Conservation (phyloP, 2,888 invertebrate species). For the Phrixothrix hirtus region DNA sequence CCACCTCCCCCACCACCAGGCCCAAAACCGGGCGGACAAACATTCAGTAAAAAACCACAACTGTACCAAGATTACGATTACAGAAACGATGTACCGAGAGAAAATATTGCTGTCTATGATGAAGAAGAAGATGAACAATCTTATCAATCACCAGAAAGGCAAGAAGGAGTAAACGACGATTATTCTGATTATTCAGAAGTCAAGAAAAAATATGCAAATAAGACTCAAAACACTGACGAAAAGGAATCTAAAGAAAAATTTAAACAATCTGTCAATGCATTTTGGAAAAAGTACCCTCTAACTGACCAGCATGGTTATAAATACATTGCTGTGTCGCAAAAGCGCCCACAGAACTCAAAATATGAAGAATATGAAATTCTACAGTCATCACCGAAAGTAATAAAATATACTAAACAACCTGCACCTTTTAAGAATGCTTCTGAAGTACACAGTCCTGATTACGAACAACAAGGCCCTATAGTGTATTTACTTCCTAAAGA, state of each 20-base stretch:
- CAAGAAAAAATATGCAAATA: not conserved
- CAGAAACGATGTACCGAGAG: conserved; percentile 25
- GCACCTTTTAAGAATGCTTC: not conserved
- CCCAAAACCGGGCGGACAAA: conserved; percentile 6
- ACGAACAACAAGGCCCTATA: conserved; percentile 3
- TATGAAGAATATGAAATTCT: conserved; percentile 36
- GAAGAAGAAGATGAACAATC: conserved; percentile 23
- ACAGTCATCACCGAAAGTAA: conserved; percentile 30
- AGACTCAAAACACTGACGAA: not conserved
- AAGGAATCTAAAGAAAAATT: conserved; percentile 23
- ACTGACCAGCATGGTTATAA: conserved; percentile 42
- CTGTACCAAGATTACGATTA: conserved; percentile 30
- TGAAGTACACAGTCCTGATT: not conserved
- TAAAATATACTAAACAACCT: not conserved
- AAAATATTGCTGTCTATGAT: conserved; percentile 25
- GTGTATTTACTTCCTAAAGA: conserved; percentile 4
- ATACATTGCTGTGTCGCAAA: conserved; percentile 38
- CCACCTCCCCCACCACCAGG: conserved; percentile 24
- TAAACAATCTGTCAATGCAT: conserved; percentile 33
- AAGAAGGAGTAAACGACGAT: conserved; percentile 8
- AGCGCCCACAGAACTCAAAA: conserved; percentile 22
- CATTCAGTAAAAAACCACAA: conserved; percentile 13
- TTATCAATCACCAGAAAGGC: not conserved
- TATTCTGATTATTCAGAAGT: conserved; percentile 17
- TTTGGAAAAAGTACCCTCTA: conserved; percentile 34